Percentiles rank a stretch among this genome's conserved stretches.
Conservation (phyloP, 2,888 invertebrate genomes). For the Epirrhoe alternata region DNA sequence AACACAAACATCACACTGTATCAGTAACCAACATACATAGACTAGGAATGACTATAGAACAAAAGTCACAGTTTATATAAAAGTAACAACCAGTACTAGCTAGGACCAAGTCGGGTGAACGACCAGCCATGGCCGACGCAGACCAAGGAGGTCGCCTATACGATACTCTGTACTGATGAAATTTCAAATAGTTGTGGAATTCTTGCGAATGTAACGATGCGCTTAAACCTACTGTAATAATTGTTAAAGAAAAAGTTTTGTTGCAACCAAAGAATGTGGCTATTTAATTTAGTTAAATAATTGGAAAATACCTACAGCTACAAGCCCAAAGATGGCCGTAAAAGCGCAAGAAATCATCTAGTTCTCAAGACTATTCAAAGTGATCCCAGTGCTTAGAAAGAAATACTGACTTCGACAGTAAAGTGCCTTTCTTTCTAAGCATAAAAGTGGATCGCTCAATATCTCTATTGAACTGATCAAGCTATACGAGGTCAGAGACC, state of each 20-base stretch:
- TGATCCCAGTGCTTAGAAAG: too few species aligned
- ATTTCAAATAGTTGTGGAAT: slow-evolving; percentile 5
- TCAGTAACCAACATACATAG: too few species aligned
- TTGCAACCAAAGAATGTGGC: too few species aligned
- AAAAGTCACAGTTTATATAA: slow-evolving; percentile 4
- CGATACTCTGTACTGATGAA: slow-evolving; percentile 40
- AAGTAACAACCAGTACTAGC: slow-evolving; percentile 30
- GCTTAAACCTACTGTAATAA: background rate
- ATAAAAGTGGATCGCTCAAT: background rate
- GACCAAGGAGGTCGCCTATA: slow-evolving; percentile 63
- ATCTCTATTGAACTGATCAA: background rate
- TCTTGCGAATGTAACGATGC: background rate
- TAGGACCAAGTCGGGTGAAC: slow-evolving; percentile 62
- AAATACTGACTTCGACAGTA: too few species aligned
- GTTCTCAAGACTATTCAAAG: too few species aligned
- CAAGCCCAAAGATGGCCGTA: too few species aligned
- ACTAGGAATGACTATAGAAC: background rate
- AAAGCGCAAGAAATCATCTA: too few species aligned
- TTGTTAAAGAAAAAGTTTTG: too few species aligned
- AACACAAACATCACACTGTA: too few species aligned
- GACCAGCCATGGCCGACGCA: slow-evolving; percentile 71
- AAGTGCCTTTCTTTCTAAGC: background rate
- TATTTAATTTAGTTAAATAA: too few species aligned
- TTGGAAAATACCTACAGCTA: too few species aligned
- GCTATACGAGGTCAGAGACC: background rate